Conservation (phyloP, 1,140 invertebrate genomes). For the Pentalonia nigronervosa region DNA sequence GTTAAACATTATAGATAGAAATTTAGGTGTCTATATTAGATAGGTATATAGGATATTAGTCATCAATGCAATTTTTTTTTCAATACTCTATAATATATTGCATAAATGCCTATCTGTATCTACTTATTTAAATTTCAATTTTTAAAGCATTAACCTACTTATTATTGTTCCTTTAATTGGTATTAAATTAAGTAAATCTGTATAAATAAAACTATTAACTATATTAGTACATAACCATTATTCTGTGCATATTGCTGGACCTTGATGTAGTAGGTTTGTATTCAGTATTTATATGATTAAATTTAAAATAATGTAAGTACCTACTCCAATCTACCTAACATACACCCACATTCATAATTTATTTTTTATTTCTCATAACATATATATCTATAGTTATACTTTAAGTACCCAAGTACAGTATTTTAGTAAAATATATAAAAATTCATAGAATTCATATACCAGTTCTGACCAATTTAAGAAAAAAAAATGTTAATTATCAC, state of each 20-base stretch:
- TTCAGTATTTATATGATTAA: conserved; percentile 10
- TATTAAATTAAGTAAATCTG: neutral
- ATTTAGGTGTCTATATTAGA: neutral
- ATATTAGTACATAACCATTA: conserved; percentile 34
- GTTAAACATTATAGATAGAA: neutral
- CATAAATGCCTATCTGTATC: neutral
- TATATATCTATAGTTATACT: neutral
- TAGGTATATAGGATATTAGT: neutral
- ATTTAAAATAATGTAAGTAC: neutral
- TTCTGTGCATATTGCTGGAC: neutral
- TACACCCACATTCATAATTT: neutral
- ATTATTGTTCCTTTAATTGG: neutral
- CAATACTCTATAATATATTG: neutral
- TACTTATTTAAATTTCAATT: neutral
- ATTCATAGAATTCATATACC: no score
- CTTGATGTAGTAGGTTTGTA: neutral
- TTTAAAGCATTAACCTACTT: neutral
- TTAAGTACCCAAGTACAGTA: neutral
- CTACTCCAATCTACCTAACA: neutral
- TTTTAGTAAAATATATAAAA: neutral
- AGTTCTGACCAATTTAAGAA: no score
- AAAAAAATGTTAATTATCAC: no score
- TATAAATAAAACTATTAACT: neutral
- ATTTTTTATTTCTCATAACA: neutral
- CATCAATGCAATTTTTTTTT: neutral